These are phyloP conservation scores for Leptinotarsa juncta DNA, from an alignment of 2,888 invertebrate species.

Conservation along the genomic window DNA sequence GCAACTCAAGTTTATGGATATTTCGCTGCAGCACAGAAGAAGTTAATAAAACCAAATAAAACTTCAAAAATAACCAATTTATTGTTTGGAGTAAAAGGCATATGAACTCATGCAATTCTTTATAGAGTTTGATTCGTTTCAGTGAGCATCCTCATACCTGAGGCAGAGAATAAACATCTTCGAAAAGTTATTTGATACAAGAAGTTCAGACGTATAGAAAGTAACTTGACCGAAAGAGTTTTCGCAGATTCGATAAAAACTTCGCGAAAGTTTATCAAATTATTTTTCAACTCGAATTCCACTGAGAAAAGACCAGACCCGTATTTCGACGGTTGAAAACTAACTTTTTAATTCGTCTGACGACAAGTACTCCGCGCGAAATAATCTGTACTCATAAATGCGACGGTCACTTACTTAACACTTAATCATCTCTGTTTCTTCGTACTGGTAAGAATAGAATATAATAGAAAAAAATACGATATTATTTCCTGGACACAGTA, in stretches of 20 bases:
- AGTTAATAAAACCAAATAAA: background rate
- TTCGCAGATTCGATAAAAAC: slow-evolving; percentile 5
- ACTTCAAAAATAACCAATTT: background rate
- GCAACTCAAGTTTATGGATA: background rate
- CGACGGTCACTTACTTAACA: too few species aligned
- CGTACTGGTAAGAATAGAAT: too few species aligned
- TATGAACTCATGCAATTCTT: slow-evolving; percentile 16
- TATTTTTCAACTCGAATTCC: background rate
- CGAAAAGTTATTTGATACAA: slow-evolving; percentile 14
- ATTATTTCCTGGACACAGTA: too few species aligned
- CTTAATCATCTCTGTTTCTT: too few species aligned
- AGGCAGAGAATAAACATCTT: slow-evolving; percentile 14
- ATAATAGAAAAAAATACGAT: too few species aligned
- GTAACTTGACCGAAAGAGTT: slow-evolving; percentile 8
- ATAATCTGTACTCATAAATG: too few species aligned
- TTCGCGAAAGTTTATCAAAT: slow-evolving; percentile 4
- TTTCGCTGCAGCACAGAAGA: background rate
- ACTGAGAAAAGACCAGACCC: background rate
- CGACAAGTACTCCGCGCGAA: too few species aligned
- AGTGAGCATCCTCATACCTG: slow-evolving; percentile 5
- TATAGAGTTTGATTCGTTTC: slow-evolving; percentile 6
- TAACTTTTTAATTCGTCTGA: too few species aligned
- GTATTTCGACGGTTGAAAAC: background rate
- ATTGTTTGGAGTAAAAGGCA: slow-evolving; percentile 12
- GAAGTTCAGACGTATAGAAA: slow-evolving; percentile 6